phyloP scores from a whole-genome alignment of 2,113 vertebrate genomes.

The Clarias macrocephalus region DNA sequence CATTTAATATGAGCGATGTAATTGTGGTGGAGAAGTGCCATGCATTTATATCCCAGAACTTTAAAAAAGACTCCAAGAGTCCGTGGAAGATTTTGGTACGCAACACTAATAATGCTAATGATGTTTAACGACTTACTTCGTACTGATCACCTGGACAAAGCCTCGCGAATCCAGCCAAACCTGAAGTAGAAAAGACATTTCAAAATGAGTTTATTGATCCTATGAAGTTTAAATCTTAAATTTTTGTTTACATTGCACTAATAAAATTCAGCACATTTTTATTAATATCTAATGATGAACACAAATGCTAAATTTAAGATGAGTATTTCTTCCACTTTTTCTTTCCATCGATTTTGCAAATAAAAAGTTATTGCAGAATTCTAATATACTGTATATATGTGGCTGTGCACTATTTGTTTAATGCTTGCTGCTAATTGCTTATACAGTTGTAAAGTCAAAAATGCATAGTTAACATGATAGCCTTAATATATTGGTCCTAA shows the following conservation, averaged over 20 bases:
- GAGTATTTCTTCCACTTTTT: not conserved
- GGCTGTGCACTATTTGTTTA: not conserved
- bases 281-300: not conserved
- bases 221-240: not conserved
- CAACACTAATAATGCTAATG: not conserved
- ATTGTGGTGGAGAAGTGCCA: not conserved
- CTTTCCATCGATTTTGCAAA: not conserved
- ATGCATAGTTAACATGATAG: not conserved
- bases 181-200: slow-evolving; percentile 62
- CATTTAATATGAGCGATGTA: slow-evolving; percentile 28
- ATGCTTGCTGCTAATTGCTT: not conserved
- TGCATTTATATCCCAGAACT: slow-evolving; percentile 5
- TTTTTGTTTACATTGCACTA: not conserved
- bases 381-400: not conserved
- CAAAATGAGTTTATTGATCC: not conserved
- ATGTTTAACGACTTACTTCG: slow-evolving; percentile 72
- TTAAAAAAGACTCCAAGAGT: not conserved
- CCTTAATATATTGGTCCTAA: not conserved
- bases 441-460: not conserved
- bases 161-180: slow-evolving; percentile 93
- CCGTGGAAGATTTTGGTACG: not conserved
- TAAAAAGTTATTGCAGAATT: not conserved
- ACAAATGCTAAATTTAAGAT: not conserved
- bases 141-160: slow-evolving; percentile 97
- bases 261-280: not conserved